Conservation (phyloP, 1,140 invertebrate genomes). For the Drosophila triauraria region DNA sequence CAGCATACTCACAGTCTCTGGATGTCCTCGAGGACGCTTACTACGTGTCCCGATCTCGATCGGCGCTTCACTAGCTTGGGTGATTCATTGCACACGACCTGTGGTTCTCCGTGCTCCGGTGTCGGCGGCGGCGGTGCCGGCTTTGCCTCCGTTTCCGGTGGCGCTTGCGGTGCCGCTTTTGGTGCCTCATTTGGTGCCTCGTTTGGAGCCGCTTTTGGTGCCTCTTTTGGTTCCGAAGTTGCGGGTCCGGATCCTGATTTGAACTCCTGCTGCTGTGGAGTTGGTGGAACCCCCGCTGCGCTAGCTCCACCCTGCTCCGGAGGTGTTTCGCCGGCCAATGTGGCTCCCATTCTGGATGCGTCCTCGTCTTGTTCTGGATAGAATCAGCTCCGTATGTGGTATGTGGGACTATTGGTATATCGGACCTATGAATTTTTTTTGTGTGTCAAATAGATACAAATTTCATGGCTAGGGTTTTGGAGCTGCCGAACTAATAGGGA, state of each 20-base stretch:
- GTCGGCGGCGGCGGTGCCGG: neutral
- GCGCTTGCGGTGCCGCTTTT: neutral
- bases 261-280: neutral
- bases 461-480: conserved; percentile 23
- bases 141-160: neutral
- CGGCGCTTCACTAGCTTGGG: neutral
- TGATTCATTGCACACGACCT: neutral
- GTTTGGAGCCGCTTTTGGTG: neutral
- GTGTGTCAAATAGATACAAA: conserved; percentile 23
- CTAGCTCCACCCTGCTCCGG: neutral
- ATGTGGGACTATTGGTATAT: neutral
- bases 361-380: neutral
- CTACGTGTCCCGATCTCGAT: conserved; percentile 19
- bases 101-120: neutral
- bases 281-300: neutral
- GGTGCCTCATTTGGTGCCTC: neutral
- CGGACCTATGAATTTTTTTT: conserved; percentile 2
- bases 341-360: conserved; percentile 21
- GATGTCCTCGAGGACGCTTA: conserved; percentile 55
- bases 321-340: conserved; percentile 13
- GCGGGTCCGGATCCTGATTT: neutral
- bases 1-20: conserved; percentile 57
- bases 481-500: conserved; percentile 1
- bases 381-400: conserved; percentile 8
- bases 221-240: neutral